Conservation (phyloP, 2,113 vertebrate species). For the Etheostoma cragini region DNA sequence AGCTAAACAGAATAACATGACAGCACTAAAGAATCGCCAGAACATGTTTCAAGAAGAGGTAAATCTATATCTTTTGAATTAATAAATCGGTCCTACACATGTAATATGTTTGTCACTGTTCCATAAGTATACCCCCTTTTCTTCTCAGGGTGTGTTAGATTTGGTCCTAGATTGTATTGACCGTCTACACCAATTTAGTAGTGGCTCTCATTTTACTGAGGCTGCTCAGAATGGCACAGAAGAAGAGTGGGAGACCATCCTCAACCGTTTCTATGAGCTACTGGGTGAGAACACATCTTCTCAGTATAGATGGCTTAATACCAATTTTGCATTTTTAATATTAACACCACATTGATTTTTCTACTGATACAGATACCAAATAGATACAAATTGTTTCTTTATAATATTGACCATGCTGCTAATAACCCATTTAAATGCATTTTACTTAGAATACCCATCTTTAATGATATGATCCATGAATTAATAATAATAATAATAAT, state of each 20-base stretch:
- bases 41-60: constrained; percentile 98
- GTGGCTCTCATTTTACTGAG: constrained; percentile 88
- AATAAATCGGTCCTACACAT: background rate
- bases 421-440: background rate
- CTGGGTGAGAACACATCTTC: constrained; percentile 85
- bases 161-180: constrained; percentile 95
- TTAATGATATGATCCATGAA: background rate
- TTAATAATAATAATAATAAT: background rate
- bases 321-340: background rate
- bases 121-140: background rate
- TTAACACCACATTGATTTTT: background rate
- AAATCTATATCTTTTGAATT: constrained; percentile 13
- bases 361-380: background rate
- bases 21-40: constrained; percentile 91
- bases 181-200: constrained; percentile 89
- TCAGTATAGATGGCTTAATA: background rate
- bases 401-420: background rate
- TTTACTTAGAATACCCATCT: background rate
- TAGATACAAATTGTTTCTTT: background rate
- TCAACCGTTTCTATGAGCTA: constrained; percentile 91
- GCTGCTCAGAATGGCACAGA: constrained; percentile 86
- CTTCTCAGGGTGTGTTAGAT: constrained; percentile 90
- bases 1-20: constrained; percentile 87
- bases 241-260: constrained; percentile 89
- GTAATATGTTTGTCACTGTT: constrained; percentile 1